Percentiles rank a stretch among this genome's conserved stretches.
Evolutionary conservation across 2,797 vertebrate species (phyloP).

Genomic region (Uromys caudimaculatus): DNA sequence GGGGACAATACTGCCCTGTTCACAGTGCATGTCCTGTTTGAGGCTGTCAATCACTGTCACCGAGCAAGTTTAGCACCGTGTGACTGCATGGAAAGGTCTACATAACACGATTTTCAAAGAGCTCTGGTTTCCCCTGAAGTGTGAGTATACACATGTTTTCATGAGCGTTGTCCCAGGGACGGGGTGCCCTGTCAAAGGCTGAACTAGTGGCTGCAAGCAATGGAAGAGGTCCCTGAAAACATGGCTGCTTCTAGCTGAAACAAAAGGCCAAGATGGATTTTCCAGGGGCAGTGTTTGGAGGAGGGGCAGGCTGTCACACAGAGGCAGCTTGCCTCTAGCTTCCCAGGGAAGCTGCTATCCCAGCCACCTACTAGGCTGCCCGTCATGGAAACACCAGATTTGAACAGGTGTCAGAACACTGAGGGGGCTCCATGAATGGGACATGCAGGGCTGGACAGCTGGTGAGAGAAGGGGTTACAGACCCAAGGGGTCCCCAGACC

Average conservation of each 20-base stretch:
- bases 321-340: not conserved
- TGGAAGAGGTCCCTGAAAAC: not conserved
- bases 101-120: not conserved
- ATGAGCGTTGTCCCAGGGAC: not conserved
- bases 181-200: not conserved
- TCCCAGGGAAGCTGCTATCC: not conserved
- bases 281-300: not conserved
- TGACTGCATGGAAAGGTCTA: not conserved
- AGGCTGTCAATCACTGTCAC: fast-evolving
- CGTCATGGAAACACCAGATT: slow-evolving; percentile 62
- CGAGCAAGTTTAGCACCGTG: not conserved
- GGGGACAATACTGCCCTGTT: fast-evolving
- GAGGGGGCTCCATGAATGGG: slow-evolving; percentile 2
- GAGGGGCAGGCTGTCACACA: not conserved
- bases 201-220: not conserved
- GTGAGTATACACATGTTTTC: not conserved
- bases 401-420: slow-evolving; percentile 67
- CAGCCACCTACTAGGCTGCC: not conserved
- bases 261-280: slow-evolving; percentile 68
- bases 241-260: slow-evolving; percentile 46
- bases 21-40: not conserved
- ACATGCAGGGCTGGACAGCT: slow-evolving; percentile 42
- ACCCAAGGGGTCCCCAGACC: slow-evolving; percentile 48
- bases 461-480: not conserved
- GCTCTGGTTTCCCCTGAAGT: not conserved